These are phyloP conservation scores for Leptosomus discolor DNA, from an alignment of 2,113 vertebrate species.

Conservation along the genomic window DNA sequence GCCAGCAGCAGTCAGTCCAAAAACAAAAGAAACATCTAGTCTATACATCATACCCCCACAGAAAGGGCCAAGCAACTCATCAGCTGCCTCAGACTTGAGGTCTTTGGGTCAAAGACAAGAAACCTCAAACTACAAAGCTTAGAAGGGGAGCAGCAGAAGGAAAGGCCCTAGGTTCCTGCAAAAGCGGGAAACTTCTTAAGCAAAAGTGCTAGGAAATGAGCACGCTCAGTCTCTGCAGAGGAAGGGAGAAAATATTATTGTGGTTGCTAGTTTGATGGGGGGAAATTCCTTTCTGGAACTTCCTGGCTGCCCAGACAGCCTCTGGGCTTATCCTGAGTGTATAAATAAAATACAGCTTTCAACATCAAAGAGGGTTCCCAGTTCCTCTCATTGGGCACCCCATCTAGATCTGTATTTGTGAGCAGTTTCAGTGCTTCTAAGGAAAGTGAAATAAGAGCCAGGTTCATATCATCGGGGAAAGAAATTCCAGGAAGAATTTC, in stretches of 20 bases:
- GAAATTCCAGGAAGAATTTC: not conserved
- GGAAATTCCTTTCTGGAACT: constrained; percentile 27
- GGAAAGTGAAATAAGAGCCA: not conserved
- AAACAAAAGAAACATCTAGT: not conserved
- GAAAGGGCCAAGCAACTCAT: not conserved
- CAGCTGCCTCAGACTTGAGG: not conserved
- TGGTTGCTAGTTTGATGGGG: not conserved
- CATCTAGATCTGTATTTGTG: not conserved
- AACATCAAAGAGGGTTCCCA: constrained; percentile 29
- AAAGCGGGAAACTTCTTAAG: not conserved
- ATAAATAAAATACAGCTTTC: constrained; percentile 11
- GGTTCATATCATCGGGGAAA: not conserved
- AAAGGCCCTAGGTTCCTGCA: not conserved
- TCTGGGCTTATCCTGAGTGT: not conserved
- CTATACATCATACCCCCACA: not conserved
- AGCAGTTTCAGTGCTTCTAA: not conserved
- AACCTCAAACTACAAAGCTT: not conserved
- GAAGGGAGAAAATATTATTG: not conserved
- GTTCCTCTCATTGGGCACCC: not conserved
- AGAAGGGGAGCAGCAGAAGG: not conserved
- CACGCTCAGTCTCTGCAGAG: not conserved
- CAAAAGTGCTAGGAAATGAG: not conserved
- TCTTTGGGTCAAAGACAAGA: not conserved
- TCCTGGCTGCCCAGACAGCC: constrained; percentile 2
- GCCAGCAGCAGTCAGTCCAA: not conserved